phyloP scores from a whole-genome alignment of 2,797 vertebrate species.

The Pseudomugil gertrudae region DNA sequence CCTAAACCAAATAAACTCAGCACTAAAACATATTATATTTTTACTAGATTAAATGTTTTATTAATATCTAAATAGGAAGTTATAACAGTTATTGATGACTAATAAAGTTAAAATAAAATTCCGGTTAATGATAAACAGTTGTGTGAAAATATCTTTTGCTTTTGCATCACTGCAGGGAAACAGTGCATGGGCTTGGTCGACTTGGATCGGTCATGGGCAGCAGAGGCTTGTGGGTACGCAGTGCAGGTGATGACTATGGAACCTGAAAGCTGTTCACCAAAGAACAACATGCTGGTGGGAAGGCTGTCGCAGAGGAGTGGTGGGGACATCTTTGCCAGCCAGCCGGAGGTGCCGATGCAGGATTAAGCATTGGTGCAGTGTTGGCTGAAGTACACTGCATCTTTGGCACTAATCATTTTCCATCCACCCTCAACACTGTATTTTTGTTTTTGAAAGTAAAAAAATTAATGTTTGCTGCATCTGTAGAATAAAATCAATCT shows the following conservation, averaged over 20 bases:
- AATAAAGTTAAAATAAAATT: background rate
- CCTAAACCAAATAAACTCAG: background rate
- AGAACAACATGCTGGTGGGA: slow-evolving; percentile 97
- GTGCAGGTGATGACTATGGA: slow-evolving; percentile 94
- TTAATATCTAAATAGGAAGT: background rate
- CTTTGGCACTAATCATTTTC: slow-evolving; percentile 9
- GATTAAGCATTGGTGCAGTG: slow-evolving; percentile 25
- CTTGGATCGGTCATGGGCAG: slow-evolving; percentile 91
- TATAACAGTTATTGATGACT: background rate
- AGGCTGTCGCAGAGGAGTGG: slow-evolving; percentile 24
- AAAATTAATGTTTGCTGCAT: no score
- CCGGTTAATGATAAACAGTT: background rate
- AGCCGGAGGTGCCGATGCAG: slow-evolving; percentile 20
- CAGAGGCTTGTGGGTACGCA: slow-evolving; percentile 87
- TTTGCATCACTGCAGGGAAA: slow-evolving; percentile 77
- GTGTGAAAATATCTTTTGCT: background rate
- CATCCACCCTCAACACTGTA: background rate
- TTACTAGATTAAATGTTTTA: background rate
- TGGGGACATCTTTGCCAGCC: slow-evolving; percentile 11
- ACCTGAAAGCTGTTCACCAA: slow-evolving; percentile 95
- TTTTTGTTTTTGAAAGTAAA: slow-evolving; percentile 3
- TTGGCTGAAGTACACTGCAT: slow-evolving; percentile 27
- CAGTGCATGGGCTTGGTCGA: slow-evolving; percentile 97
- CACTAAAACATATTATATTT: background rate
- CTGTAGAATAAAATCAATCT: background rate